These are phyloP conservation scores for Patiria pectinifera DNA, from an alignment of 53 echinoderm and acorn worm species.

Conservation along the genomic window DNA sequence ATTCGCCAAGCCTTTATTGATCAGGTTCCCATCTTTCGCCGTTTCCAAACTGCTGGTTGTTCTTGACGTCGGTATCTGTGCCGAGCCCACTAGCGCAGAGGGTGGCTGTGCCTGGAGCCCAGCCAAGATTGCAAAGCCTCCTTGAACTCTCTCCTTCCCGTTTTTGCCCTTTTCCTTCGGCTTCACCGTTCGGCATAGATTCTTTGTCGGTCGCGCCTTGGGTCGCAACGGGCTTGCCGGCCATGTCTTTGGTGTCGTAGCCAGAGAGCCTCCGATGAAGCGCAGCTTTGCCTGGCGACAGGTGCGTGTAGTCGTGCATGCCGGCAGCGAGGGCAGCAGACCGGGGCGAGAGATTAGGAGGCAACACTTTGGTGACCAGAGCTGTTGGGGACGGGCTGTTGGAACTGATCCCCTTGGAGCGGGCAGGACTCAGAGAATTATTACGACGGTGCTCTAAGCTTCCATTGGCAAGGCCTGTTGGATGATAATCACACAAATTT, in stretches of 20 bases:
- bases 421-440: constrained; percentile 67
- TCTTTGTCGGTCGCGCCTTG: neutral
- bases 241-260: constrained; percentile 11
- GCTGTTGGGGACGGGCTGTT: constrained; percentile 67
- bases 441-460: constrained; percentile 31
- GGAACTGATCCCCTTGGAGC: constrained; percentile 70
- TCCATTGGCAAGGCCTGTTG: constrained; percentile 47
- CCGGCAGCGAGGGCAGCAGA: constrained; percentile 69
- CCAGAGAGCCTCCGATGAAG: constrained; percentile 74
- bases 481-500: neutral
- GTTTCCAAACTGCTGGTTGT: neutral
- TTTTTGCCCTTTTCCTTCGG: constrained; percentile 4
- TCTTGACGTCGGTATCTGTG: neutral
- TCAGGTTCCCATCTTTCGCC: constrained; percentile 10
- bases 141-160: constrained; percentile 35
- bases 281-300: constrained; percentile 68
- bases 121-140: constrained; percentile 46
- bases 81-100: neutral
- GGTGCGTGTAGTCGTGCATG: constrained; percentile 75
- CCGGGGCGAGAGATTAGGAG: constrained; percentile 77
- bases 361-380: constrained; percentile 57
- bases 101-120: neutral
- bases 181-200: neutral
- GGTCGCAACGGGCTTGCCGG: neutral
- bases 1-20: constrained; percentile 10